Percentiles rank a stretch among this genome's conserved stretches.
Evolutionary conservation across 2,797 vertebrate species (phyloP).

Genomic region (Cuculus canorus): DNA sequence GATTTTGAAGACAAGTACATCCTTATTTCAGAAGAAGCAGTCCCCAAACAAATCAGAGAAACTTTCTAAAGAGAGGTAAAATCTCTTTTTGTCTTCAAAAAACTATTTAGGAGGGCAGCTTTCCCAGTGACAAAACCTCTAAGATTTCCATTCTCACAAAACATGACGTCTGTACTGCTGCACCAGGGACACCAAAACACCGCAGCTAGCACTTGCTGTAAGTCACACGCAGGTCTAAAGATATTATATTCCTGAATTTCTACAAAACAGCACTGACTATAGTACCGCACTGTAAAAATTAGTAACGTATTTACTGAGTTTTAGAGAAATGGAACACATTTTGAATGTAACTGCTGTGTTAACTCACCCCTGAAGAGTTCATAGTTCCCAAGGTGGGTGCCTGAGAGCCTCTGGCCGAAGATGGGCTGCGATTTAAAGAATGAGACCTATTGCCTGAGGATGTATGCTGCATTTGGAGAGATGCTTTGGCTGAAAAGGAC

Average conservation of each 20-base stretch:
- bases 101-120: background rate
- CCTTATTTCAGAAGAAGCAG: background rate
- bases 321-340: background rate
- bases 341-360: background rate
- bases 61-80: background rate
- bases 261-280: background rate
- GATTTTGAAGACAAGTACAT: background rate
- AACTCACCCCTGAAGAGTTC: slow-evolving; percentile 87
- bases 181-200: background rate
- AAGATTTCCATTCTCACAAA: background rate
- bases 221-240: background rate
- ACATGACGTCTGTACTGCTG: background rate
- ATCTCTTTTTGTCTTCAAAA: background rate
- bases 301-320: background rate
- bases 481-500: slow-evolving; percentile 76
- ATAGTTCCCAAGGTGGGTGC: slow-evolving; percentile 82
- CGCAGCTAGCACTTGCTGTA: background rate
- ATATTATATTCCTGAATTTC: background rate
- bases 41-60: background rate
- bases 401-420: slow-evolving; percentile 82
- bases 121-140: background rate
- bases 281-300: background rate
- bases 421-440: slow-evolving; percentile 90
- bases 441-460: slow-evolving; percentile 88
- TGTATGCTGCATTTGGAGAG: slow-evolving; percentile 71